Percentiles rank a stretch among this genome's conserved stretches.
phyloP scores from a whole-genome alignment of 2,797 vertebrate species.

The Scomberomorus guttatus region DNA sequence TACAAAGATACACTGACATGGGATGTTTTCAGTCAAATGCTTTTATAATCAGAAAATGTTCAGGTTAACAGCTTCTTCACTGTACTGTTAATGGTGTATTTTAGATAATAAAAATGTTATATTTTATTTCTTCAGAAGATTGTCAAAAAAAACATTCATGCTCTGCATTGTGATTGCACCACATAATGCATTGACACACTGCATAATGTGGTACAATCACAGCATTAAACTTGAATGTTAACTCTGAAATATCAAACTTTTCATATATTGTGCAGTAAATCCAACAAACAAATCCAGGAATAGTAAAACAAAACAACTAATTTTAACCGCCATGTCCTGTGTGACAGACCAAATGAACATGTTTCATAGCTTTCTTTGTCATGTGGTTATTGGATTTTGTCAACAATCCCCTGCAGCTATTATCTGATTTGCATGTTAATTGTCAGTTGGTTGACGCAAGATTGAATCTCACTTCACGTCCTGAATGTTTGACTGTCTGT shows the following conservation, averaged over 20 bases:
- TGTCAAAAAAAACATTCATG: not conserved
- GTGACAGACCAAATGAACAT: conserved; percentile 15
- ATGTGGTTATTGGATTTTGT: conserved; percentile 33
- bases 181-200: not conserved
- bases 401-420: conserved; percentile 27
- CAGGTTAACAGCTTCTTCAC: not conserved
- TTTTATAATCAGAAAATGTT: conserved; percentile 21
- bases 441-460: conserved; percentile 24
- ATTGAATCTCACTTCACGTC: conserved; percentile 34
- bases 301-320: too few relatives aligned
- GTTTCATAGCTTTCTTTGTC: conserved; percentile 15
- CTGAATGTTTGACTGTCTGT: conserved; percentile 23
- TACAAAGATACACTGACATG: not conserved
- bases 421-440: conserved; percentile 61
- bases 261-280: not conserved
- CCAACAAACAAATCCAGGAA: not conserved
- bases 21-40: not conserved
- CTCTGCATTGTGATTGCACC: not conserved
- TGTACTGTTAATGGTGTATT: conserved; percentile 13
- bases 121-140: not conserved
- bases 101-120: not conserved
- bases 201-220: not conserved
- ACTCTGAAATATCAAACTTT: not conserved
- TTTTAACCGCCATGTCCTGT: not conserved
- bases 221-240: not conserved